Base-by-base conservation (phyloP, 2,888 invertebrate genomes). In the Ornithoptera alexandrae region DNA sequence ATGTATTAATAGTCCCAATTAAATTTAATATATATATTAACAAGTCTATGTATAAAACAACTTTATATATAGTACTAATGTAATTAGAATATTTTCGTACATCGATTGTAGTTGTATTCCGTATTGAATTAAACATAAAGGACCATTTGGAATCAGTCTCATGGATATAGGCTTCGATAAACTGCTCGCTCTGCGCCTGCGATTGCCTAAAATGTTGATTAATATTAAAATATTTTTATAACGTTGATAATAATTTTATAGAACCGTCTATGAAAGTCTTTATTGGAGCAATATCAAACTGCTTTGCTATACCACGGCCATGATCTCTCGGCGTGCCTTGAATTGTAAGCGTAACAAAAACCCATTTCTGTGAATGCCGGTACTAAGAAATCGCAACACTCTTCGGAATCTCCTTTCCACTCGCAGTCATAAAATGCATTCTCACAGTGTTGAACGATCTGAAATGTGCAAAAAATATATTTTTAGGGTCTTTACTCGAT, bases 281-380 rank as follows among this genome's bases (percentile, higher is more conserved):
- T 42, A 56, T 42, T n/a, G 57, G 10, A 63, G 57, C 24, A 8
- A 67, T 15, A 46, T 46, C 62, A 50, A 72, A 67, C 57, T 61
- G 30, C 36, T 42, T 61, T 36, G 57, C 65, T n/a, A 84, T 85
- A 94, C 94, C 94, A 93, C 12, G 93, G 93, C 93, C 93, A 93
- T 4, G 78, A 80, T 75, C 82, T 89, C 76, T 94, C 94, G 57
- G 94, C 93, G 76, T 94, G 94, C 73, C 90, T 84, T 0, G 94
- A 94, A 80, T 96, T 96, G 79, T 96, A 96, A 17, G 94, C 93
- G 78, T 95, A 96, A 79, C 96, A 96, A 78, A 95, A 95, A 2
- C 96, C 96, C 84, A 94, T 94, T 83, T 96, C 96, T 0, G 96
- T 96, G 75, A 95, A 95, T n/a, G 95, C 93, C 0, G 95, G 95